phyloP scores from a whole-genome alignment of 2,888 invertebrate genomes.

The Pachliopta kotzebuea region DNA sequence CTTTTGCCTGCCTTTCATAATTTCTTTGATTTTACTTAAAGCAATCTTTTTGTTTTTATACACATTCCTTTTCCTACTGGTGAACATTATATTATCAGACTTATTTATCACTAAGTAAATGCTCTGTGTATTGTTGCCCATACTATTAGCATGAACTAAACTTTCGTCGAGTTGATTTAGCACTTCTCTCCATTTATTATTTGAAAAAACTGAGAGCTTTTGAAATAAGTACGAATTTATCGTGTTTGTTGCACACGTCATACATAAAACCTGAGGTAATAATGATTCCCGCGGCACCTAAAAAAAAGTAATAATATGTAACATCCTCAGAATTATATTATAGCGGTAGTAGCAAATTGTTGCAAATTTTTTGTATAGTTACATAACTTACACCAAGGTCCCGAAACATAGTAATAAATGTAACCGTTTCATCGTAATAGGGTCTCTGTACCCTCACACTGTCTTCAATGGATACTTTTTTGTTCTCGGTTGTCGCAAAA shows the following conservation, averaged over 20 bases:
- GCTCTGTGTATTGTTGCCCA: constrained; percentile 43
- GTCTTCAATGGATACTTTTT: constrained; percentile 49
- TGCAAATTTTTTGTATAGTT: neutral
- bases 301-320: neutral
- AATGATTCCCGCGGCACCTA: constrained; percentile 48
- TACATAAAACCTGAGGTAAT: constrained; percentile 56
- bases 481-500: constrained; percentile 47
- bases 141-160: constrained; percentile 40
- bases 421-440: constrained; percentile 48
- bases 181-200: constrained; percentile 47
- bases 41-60: constrained; percentile 44
- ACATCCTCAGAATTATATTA: neutral
- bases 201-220: constrained; percentile 50
- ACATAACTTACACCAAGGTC: constrained; percentile 53
- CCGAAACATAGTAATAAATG: constrained; percentile 51
- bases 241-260: constrained; percentile 49
- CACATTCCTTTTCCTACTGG: constrained; percentile 44
- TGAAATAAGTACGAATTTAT: constrained; percentile 55
- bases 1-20: constrained; percentile 44
- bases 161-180: constrained; percentile 42
- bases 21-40: constrained; percentile 48
- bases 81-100: constrained; percentile 47
- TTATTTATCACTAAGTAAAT: constrained; percentile 50
- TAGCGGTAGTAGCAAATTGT: neutral
- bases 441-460: constrained; percentile 42